Evolutionary conservation across 2,797 vertebrate species (phyloP), one percentile per base, ranked within the genome.

Genomic region (Falco rusticolus): DNA sequence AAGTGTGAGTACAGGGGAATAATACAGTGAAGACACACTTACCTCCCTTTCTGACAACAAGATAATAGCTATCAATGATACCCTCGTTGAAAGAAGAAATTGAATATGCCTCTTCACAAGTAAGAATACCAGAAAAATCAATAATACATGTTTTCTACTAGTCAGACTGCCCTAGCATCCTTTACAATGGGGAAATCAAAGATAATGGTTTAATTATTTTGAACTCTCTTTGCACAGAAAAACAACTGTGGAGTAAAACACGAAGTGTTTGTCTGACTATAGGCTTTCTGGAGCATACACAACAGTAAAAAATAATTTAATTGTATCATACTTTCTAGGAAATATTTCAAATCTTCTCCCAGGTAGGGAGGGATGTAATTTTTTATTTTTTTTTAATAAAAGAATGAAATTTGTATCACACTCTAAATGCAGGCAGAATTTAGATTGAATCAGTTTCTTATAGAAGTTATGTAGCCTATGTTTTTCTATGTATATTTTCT

Each of bases 121-220:
- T 26, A 54, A 79, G 48, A 61, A 76, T 57, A 41, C 13, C 26
- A 60, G 61, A 56, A 51, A 87, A 86, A 87, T 82, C 78, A 76
- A 48, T 91, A 89, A 50, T n/a, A 57, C 18, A 9, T n/a, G 16
- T 72, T 93, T 89, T 72, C 12, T 61, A 28, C 34, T 77, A 39
- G 43, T 82, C 26, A 69, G 26, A 28, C n/a, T 80, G 45, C 11
- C 41, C 41, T 69, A 12, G 18, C 43, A 63, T 34, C 26, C n/a
- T 51, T 82, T 93, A 31, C 51, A 65, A 51, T 29, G 47, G 60
- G 64, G 29, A 93, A 82, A 84, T 82, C 12, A 69, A 34, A 24
- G 63, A 59, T 78, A 89, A 72, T 25, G 9, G 69, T 92, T 89
- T 71, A 76, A 76, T 95, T 89, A 50, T 78, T 93, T 91, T 72